phyloP scores from a whole-genome alignment of 2,797 vertebrate species.

The Percopsis omiscomaycus region DNA sequence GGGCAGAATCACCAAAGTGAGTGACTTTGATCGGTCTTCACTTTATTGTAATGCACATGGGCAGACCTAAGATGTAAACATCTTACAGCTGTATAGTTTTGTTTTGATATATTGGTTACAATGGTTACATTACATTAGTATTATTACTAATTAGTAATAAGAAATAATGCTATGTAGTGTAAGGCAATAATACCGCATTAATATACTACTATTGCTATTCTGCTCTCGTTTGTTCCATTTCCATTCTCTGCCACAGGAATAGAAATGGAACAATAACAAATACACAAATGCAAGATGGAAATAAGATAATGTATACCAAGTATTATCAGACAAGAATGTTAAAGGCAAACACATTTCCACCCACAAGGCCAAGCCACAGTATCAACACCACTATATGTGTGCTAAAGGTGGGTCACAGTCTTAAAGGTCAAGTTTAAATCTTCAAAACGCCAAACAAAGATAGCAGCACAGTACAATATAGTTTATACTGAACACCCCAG shows the following conservation, averaged over 20 bases:
- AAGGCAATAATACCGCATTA: too few relatives aligned
- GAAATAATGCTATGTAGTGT: too few relatives aligned
- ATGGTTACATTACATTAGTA: too few relatives aligned
- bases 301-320: neutral
- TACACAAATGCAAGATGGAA: neutral
- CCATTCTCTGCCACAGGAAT: neutral
- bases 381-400: slow-evolving; percentile 32
- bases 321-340: slow-evolving; percentile 38
- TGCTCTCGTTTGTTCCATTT: neutral
- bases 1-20: slow-evolving; percentile 33
- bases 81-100: neutral
- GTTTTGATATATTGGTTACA: too few relatives aligned
- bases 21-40: slow-evolving; percentile 27
- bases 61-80: neutral
- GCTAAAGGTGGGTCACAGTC: slow-evolving; percentile 32
- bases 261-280: neutral
- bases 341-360: slow-evolving; percentile 48
- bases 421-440: slow-evolving; percentile 8
- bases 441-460: neutral
- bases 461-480: neutral
- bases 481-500: neutral
- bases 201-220: neutral
- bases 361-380: slow-evolving; percentile 23
- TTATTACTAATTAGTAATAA: too few relatives aligned
- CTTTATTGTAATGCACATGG: slow-evolving; percentile 28